These are phyloP conservation scores for Piprites chloris DNA, from an alignment of 2,113 vertebrate genomes.

Conservation along the genomic window DNA sequence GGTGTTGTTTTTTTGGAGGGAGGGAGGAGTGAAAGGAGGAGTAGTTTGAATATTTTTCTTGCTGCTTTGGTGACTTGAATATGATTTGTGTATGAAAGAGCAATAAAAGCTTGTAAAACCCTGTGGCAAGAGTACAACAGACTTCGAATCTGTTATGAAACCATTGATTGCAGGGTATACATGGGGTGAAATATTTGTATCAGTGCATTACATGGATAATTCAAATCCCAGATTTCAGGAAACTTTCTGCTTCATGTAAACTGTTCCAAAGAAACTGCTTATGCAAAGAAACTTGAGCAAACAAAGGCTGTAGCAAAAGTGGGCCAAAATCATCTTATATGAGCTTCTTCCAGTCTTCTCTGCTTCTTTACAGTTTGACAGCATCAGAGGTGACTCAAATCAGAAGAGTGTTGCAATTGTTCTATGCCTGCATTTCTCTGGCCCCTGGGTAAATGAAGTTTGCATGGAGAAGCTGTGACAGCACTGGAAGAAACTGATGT, in stretches of 20 bases:
- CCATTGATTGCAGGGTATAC: background rate
- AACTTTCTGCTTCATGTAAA: background rate
- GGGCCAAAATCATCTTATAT: background rate
- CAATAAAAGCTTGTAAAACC: background rate
- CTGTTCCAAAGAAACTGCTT: background rate
- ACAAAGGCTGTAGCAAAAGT: background rate
- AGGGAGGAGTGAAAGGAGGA: background rate
- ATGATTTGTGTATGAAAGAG: background rate
- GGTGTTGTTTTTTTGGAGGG: background rate
- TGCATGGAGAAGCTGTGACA: background rate
- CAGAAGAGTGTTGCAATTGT: background rate
- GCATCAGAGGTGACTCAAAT: background rate
- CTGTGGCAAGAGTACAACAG: background rate
- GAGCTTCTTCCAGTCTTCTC: background rate
- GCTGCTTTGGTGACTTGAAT: background rate
- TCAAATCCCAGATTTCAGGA: background rate
- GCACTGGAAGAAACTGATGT: slow-evolving; percentile 1
- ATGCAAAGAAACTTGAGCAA: background rate
- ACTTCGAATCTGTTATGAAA: background rate
- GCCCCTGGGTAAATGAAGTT: background rate
- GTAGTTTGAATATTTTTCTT: background rate
- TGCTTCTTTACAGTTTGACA: background rate
- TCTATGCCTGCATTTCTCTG: background rate
- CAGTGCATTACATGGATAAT: background rate
- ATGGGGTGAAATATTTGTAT: background rate